A percentile compares a stretch with the other conserved stretches of the same genome.
phyloP scores from a whole-genome alignment of 2,888 invertebrate genomes.

The Balanococcus diminutus region DNA sequence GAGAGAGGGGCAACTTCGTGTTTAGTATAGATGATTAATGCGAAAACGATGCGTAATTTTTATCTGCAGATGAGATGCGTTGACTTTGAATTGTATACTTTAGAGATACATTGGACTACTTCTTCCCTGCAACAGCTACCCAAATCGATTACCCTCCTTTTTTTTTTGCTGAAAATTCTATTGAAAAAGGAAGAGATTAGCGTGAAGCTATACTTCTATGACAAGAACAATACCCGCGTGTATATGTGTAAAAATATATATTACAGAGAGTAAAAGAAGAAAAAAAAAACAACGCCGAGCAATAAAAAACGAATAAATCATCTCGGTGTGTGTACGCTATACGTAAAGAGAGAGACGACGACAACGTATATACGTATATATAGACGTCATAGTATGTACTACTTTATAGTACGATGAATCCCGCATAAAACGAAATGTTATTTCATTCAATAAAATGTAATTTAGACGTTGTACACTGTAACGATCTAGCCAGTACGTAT shows the following conservation, averaged over 20 bases:
- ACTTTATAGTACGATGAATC: constrained; percentile 13
- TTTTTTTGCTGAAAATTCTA: too few species aligned
- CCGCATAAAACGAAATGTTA: constrained; percentile 38
- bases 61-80: too few species aligned
- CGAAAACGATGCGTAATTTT: too few species aligned
- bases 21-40: too few species aligned
- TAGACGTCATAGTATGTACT: too few species aligned
- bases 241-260: background rate
- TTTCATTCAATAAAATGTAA: constrained; percentile 42
- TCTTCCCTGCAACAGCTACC: too few species aligned
- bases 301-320: constrained; percentile 47
- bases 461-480: constrained; percentile 36
- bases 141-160: background rate
- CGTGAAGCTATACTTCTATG: background rate
- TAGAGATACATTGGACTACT: too few species aligned
- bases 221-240: background rate
- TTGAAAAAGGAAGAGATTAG: background rate
- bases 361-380: background rate
- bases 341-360: background rate
- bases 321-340: background rate
- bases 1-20: too few species aligned
- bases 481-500: background rate
- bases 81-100: too few species aligned
- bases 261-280: background rate
- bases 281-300: constrained; percentile 1